Conservation (phyloP, 2,113 vertebrate species). For the Daubentonia madagascariensis region DNA sequence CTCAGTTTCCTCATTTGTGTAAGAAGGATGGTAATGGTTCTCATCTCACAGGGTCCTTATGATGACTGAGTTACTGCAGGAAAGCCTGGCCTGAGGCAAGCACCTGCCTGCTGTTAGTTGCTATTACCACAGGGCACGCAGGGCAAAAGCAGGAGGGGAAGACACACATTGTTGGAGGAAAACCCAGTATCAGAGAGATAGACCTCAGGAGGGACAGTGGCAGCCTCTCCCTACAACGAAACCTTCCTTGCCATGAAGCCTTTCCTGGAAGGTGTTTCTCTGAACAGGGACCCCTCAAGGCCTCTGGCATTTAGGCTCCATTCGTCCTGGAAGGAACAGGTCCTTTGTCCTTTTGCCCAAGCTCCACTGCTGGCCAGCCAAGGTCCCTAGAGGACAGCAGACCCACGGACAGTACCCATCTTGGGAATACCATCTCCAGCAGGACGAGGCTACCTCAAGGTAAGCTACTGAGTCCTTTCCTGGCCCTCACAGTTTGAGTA, state of each 20-base stretch:
- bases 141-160: background rate
- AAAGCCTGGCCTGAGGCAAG: background rate
- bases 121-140: fast-evolving
- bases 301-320: background rate
- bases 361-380: background rate
- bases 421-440: background rate
- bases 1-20: background rate
- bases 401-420: background rate
- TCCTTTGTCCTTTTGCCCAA: background rate
- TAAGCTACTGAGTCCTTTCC: background rate
- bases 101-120: background rate
- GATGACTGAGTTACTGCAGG: background rate
- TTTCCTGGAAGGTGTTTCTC: background rate
- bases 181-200: background rate
- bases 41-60: background rate
- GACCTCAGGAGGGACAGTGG: background rate
- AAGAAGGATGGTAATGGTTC: background rate
- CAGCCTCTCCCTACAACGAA: background rate
- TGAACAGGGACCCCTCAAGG: background rate
- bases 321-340: background rate
- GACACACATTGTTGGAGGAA: background rate
- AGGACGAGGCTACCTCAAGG: background rate
- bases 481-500: background rate
- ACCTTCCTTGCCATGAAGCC: too few species aligned
- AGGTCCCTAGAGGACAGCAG: background rate